Conservation (phyloP, 2,113 vertebrate species). For the Oreochromis aureus region DNA sequence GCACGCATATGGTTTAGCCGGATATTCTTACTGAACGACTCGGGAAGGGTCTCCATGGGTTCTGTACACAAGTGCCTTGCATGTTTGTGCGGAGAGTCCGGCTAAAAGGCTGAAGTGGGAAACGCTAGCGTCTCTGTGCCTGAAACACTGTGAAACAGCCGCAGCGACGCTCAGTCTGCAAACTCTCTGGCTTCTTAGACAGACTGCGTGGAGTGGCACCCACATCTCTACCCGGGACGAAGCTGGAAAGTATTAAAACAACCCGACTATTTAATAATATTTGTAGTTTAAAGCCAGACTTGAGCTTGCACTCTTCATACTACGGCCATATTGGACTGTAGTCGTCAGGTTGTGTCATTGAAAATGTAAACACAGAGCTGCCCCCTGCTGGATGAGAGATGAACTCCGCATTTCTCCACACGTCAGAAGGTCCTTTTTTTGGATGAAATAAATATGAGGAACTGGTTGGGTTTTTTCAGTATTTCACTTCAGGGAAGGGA, state of each 20-base stretch:
- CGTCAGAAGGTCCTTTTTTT: background rate
- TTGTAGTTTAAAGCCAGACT: background rate
- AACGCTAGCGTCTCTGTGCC: background rate
- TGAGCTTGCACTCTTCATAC: background rate
- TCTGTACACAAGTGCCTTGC: slow-evolving; percentile 54
- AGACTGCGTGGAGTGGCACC: background rate
- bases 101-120: slow-evolving; percentile 25
- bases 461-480: rapidly evolving
- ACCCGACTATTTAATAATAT: background rate
- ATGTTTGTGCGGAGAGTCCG: background rate
- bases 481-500: background rate
- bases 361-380: slow-evolving; percentile 2
- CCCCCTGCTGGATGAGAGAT: slow-evolving; percentile 6
- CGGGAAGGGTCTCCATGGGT: slow-evolving; percentile 68
- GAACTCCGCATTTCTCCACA: background rate
- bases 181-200: background rate
- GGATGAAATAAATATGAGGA: background rate
- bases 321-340: slow-evolving; percentile 56
- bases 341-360: background rate
- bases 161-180: background rate
- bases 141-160: background rate
- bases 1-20: background rate
- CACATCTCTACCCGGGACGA: background rate
- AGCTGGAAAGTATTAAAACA: background rate
- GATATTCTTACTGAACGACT: slow-evolving; percentile 66